Conservation (phyloP, 1,140 invertebrate genomes). For the Nylanderia fulva region DNA sequence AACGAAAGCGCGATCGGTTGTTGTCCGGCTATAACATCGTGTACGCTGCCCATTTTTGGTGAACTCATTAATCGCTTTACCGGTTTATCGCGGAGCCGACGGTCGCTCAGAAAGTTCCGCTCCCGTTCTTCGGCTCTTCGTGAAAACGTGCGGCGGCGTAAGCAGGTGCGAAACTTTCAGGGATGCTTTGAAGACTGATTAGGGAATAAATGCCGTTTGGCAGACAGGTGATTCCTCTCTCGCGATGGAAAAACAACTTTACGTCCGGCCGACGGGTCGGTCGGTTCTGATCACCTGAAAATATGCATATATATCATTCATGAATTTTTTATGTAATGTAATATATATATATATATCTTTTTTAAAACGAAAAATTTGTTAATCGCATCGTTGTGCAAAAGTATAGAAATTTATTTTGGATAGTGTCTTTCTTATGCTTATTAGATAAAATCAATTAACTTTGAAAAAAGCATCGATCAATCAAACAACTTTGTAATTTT, state of each 20-base stretch:
- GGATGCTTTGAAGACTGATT: slow-evolving; percentile 53
- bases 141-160: slow-evolving; percentile 24
- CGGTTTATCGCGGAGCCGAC: slow-evolving; percentile 40
- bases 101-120: slow-evolving; percentile 26
- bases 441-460: slow-evolving; percentile 14
- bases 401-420: neutral
- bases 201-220: slow-evolving; percentile 40
- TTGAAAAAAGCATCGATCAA: too few relatives aligned
- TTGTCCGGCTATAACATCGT: neutral
- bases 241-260: slow-evolving; percentile 42
- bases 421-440: neutral
- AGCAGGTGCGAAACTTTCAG: slow-evolving; percentile 53
- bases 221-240: slow-evolving; percentile 44
- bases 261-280: neutral
- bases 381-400: neutral
- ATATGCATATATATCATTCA: neutral
- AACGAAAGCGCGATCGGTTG: slow-evolving; percentile 7
- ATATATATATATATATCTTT: too few relatives aligned
- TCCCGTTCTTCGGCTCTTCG: slow-evolving; percentile 6
- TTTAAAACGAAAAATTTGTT: too few relatives aligned
- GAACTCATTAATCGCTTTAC: slow-evolving; percentile 39
- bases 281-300: neutral
- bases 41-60: slow-evolving; percentile 34
- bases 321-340: neutral
- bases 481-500: neutral